Percentiles rank a stretch among this genome's conserved stretches.
phyloP scores from a whole-genome alignment of 2,888 invertebrate genomes.

The Sabatieria punctata region DNA sequence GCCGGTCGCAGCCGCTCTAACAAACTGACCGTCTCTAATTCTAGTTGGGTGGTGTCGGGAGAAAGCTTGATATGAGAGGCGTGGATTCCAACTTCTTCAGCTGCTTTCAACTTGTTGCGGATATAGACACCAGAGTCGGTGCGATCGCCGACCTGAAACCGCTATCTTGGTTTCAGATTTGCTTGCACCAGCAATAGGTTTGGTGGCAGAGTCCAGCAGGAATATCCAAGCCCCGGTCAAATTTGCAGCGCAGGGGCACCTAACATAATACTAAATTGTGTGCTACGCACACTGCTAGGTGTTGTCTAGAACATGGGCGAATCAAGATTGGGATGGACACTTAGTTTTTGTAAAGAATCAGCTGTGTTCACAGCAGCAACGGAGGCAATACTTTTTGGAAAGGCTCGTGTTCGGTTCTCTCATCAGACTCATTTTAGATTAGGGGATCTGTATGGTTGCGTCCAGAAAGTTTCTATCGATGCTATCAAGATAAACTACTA shows the following conservation, averaged over 20 bases:
- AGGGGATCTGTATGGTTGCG: too few species aligned
- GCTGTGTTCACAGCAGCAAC: too few species aligned
- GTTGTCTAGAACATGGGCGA: neutral
- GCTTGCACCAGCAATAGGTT: neutral
- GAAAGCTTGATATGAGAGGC: constrained; percentile 64
- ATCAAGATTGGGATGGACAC: neutral
- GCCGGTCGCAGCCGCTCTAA: too few species aligned
- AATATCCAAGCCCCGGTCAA: neutral
- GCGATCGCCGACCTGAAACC: constrained; percentile 67
- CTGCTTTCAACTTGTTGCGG: constrained; percentile 80
- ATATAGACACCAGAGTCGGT: constrained; percentile 98
- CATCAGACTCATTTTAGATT: too few species aligned
- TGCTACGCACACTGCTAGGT: neutral
- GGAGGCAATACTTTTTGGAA: too few species aligned
- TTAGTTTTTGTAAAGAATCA: too few species aligned
- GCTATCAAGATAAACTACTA: too few species aligned
- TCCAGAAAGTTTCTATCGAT: too few species aligned
- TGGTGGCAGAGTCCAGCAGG: neutral
- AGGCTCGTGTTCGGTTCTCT: too few species aligned
- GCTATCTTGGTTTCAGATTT: neutral
- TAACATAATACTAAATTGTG: too few species aligned
- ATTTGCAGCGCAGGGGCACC: neutral
- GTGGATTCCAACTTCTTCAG: constrained; percentile 67
- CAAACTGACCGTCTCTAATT: constrained; percentile 42
- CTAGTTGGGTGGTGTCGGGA: constrained; percentile 53